These are phyloP conservation scores for Ariopsis seemanni DNA, from an alignment of 2,113 vertebrate species.

Conservation along the genomic window DNA sequence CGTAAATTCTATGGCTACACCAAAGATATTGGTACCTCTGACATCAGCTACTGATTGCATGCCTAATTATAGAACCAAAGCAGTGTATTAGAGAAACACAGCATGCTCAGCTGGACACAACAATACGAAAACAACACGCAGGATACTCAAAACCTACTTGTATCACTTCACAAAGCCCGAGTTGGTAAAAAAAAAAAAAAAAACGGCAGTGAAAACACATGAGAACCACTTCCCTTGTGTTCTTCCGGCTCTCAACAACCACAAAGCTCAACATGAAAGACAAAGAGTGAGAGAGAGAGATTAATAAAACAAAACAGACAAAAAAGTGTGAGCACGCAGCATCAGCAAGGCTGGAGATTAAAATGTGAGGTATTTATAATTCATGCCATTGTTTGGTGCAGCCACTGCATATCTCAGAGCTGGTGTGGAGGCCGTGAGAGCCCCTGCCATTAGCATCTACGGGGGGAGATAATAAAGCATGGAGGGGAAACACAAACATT, in stretches of 20 bases:
- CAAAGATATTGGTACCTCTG: not conserved
- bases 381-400: slow-evolving; percentile 67
- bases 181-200: not conserved
- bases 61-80: not conserved
- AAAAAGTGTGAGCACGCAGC: slow-evolving; percentile 56
- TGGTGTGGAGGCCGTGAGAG: slow-evolving; percentile 57
- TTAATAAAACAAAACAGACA: slow-evolving; percentile 66
- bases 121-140: not conserved
- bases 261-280: not conserved
- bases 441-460: slow-evolving; percentile 68
- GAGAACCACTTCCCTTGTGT: slow-evolving; percentile 22
- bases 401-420: slow-evolving; percentile 62
- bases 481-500: slow-evolving; percentile 51
- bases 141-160: not conserved
- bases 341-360: slow-evolving; percentile 62
- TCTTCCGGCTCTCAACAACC: not conserved
- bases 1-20: not conserved
- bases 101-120: not conserved
- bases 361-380: slow-evolving; percentile 67
- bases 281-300: slow-evolving; percentile 21
- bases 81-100: not conserved
- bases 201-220: not conserved
- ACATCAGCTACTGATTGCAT: not conserved
- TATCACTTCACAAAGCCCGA: not conserved
- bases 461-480: not conserved